Evolutionary conservation across 2,888 invertebrate species (phyloP).

Genomic region (Metalampra italica): DNA sequence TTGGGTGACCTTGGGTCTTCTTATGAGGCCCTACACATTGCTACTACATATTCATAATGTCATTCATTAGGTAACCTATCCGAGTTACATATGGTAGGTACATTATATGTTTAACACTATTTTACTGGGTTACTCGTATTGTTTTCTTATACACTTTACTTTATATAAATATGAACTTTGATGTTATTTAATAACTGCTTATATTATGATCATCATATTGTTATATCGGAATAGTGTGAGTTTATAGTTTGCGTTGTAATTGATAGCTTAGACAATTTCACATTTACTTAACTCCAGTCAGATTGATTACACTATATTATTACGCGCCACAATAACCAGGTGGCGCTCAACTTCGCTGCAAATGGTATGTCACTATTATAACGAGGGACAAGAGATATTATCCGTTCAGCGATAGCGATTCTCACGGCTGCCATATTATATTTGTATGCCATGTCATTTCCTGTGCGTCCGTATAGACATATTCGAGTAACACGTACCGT

Average conservation of each 20-base stretch:
- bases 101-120: no score
- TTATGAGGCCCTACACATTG: no score
- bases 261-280: neutral
- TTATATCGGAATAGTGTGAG: no score
- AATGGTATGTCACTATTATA: constrained; percentile 59
- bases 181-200: no score
- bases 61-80: no score
- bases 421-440: constrained; percentile 47
- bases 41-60: no score
- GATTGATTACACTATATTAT: neutral
- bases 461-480: constrained; percentile 34
- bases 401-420: constrained; percentile 44
- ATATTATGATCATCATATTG: no score
- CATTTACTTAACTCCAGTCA: neutral
- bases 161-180: no score
- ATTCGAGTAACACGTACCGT: constrained; percentile 49
- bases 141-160: no score
- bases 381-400: constrained; percentile 43
- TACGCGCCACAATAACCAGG: constrained; percentile 1
- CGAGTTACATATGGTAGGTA: no score
- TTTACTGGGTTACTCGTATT: neutral
- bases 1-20: no score
- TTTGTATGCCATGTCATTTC: constrained; percentile 46
- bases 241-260: no score
- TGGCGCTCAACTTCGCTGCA: constrained; percentile 44